phyloP scores from a whole-genome alignment of 1,140 invertebrate genomes.

The Ips typographus region DNA sequence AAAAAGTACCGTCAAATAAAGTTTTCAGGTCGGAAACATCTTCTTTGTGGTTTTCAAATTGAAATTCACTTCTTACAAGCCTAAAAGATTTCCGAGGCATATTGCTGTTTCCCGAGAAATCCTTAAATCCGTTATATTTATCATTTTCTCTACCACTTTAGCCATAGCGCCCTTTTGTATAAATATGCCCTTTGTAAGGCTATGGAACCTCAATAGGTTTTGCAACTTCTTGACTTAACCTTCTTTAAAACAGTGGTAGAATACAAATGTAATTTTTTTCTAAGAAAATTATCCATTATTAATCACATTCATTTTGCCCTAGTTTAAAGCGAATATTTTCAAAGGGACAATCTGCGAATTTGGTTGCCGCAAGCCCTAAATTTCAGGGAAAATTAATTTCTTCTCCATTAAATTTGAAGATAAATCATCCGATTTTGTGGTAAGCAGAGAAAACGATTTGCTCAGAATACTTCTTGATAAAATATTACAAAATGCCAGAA shows the following conservation, averaged over 20 bases:
- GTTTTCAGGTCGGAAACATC: too few relatives aligned
- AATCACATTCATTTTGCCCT: background rate
- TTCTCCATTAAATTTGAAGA: background rate
- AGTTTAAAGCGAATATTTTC: background rate
- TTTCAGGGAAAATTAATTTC: conserved; percentile 1
- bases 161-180: too few relatives aligned
- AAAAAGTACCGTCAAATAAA: too few relatives aligned
- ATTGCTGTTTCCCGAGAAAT: background rate
- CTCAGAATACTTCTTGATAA: background rate
- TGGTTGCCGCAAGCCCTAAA: background rate
- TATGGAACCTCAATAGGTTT: too few relatives aligned
- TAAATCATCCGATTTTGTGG: background rate
- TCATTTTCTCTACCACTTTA: background rate
- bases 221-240: too few relatives aligned
- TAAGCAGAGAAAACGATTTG: background rate
- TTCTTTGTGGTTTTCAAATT: background rate
- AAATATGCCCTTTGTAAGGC: too few relatives aligned
- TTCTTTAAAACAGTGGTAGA: too few relatives aligned
- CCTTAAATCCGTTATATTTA: conserved; percentile 2
- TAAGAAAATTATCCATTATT: too few relatives aligned
- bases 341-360: background rate
- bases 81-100: conserved; percentile 3
- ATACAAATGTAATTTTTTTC: too few relatives aligned
- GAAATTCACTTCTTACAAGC: conserved; percentile 3
- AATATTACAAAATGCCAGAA: background rate